Conservation (phyloP, 2,797 vertebrate genomes). For the Parambassis ranga region DNA sequence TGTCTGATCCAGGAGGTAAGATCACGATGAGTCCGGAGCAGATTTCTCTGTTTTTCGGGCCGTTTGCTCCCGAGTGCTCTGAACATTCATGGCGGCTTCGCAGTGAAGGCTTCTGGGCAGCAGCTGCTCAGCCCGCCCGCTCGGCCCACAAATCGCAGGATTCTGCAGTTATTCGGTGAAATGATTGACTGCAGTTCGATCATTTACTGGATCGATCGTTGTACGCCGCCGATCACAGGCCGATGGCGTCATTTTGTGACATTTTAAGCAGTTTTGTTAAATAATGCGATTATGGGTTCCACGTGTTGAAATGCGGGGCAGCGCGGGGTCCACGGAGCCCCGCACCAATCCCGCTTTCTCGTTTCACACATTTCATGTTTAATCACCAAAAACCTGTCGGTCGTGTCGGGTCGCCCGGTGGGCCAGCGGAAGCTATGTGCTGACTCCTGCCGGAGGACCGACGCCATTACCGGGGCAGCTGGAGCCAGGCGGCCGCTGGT, state of each 20-base stretch:
- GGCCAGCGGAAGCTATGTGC: constrained; percentile 74
- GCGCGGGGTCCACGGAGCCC: no score
- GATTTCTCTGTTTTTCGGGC: constrained; percentile 63
- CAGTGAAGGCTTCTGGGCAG: constrained; percentile 76
- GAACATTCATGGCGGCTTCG: constrained; percentile 83
- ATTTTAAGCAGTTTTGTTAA: constrained; percentile 13
- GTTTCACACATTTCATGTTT: no score
- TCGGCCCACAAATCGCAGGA: neutral
- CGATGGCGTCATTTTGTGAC: neutral
- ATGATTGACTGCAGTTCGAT: neutral
- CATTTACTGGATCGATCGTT: no score
- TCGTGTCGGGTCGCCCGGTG: constrained; percentile 9
- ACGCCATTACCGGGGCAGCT: constrained; percentile 77
- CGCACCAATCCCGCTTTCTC: no score
- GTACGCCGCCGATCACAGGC: no score
- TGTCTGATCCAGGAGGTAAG: constrained; percentile 69
- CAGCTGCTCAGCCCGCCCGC: constrained; percentile 51
- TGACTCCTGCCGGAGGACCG: constrained; percentile 78
- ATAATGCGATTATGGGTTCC: constrained; percentile 17
- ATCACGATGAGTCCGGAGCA: neutral
- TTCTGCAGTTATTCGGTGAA: neutral
- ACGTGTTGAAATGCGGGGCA: constrained; percentile 5
- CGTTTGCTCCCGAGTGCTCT: constrained; percentile 73
- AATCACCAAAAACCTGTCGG: no score
- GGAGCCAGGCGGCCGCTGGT: constrained; percentile 53